Base-by-base conservation (phyloP, 2,113 vertebrate genomes). In the Dromaius novaehollandiae region DNA sequence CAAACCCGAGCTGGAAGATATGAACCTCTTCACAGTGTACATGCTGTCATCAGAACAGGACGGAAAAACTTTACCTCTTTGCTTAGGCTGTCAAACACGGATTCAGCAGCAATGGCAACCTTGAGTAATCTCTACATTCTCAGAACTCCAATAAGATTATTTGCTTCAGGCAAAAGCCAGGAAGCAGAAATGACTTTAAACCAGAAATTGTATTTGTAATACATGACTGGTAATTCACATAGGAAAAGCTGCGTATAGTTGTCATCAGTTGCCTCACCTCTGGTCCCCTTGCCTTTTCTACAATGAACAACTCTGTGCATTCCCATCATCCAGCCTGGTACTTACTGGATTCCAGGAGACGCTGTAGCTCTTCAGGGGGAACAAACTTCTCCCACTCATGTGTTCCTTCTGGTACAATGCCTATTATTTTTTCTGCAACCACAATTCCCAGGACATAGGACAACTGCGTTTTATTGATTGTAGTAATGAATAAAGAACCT, bases 361-460 rank as follows among this genome's bases (percentile, higher is more conserved):
- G 95, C 96, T 99, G 98, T 95, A 99, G 97, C 38, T 99, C 98
- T 91, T 98, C 99, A 0, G 99, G 99, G 81, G 98, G 98, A 96
- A 99, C 98, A 94, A 99, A 99, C 91, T 99, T 99, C 63, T 99
- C 99, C 99, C 99, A 99, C 44, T 99, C 98, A 22, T 99, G 99
- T 36, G 99, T 99, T 91, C 99, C 99, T 34, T 96, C 98, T n/a
- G 99, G 99, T 73, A 99, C 98, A 88, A 99, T 98, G 65, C 97
- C 97, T 61, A 99, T 96, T 88, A 99, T 95, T 93, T 98, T 98
- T 96, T 99, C 99, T 55, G 99, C 98, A 75, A 98, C 97, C 34
- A 99, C 97, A 85, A 99, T 99, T 78, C 97, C 99, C 97, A 99
- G 93, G 34, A 96, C 82, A 36, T 99, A 99, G 16, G 99, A 99